Percentiles rank a stretch among this genome's conserved stretches.
phyloP scores from a whole-genome alignment of 2,113 vertebrate species.

The Danionella cerebrum region DNA sequence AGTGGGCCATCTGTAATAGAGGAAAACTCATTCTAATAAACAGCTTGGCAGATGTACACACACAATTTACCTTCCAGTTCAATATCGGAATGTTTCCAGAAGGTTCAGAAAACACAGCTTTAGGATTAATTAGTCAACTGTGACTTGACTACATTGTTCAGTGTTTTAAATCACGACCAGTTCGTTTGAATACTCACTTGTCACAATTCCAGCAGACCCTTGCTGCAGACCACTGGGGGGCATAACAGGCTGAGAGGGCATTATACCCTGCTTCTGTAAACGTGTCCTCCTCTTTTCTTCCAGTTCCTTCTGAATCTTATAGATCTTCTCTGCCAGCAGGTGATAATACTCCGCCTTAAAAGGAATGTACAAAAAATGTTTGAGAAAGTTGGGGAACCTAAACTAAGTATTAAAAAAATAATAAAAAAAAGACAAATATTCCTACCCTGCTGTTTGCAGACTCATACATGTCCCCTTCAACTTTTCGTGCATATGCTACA shows the following conservation, averaged over 20 bases:
- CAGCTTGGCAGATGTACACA: neutral
- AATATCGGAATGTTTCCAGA: no score
- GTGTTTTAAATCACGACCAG: neutral
- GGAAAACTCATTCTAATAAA: neutral
- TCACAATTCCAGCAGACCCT: constrained; percentile 59
- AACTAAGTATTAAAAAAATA: neutral
- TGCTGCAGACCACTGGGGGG: constrained; percentile 68
- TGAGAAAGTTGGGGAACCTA: neutral
- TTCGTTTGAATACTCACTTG: constrained; percentile 69
- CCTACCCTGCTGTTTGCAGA: constrained; percentile 91
- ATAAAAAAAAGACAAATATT: neutral
- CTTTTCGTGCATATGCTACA: constrained; percentile 93
- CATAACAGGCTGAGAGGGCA: constrained; percentile 66
- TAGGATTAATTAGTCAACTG: no score
- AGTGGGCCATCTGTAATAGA: constrained; percentile 78
- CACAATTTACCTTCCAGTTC: no score
- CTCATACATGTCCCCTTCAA: constrained; percentile 97
- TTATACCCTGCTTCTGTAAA: constrained; percentile 83
- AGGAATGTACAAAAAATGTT: neutral
- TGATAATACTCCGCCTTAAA: constrained; percentile 92
- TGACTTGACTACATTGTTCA: no score
- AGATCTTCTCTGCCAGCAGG: constrained; percentile 91
- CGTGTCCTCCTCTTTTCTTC: constrained; percentile 92
- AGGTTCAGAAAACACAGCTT: neutral
- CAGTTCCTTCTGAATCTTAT: constrained; percentile 95